phyloP scores from a whole-genome alignment of 2,113 vertebrate species.

The Porphyrio hochstetteri region DNA sequence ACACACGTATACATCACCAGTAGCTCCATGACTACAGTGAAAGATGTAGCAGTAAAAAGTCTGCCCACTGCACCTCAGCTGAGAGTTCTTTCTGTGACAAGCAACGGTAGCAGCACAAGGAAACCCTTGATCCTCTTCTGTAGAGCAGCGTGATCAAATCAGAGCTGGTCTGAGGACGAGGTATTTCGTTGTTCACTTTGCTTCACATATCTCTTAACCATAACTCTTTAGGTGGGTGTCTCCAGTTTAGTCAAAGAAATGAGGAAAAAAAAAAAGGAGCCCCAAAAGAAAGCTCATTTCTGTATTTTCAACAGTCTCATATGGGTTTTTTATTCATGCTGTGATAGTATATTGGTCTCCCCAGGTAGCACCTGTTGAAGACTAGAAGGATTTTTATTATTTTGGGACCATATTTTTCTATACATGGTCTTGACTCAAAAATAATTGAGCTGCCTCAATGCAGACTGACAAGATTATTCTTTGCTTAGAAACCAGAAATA shows the following conservation, averaged over 20 bases:
- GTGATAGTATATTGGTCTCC: not conserved
- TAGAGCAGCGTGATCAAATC: not conserved
- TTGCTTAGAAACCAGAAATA: constrained; percentile 10
- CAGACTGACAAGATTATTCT: not conserved
- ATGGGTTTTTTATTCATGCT: not conserved
- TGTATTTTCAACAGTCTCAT: not conserved
- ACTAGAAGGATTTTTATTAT: not conserved
- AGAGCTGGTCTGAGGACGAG: not conserved
- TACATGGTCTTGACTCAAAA: not conserved
- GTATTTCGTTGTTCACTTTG: not conserved
- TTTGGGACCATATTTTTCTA: not conserved
- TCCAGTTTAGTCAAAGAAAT: not conserved
- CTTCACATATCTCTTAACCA: not conserved
- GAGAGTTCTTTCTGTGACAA: not conserved
- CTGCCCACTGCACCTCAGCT: not conserved
- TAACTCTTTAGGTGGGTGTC: not conserved
- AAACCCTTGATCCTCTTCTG: not conserved
- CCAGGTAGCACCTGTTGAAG: not conserved
- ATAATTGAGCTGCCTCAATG: not conserved
- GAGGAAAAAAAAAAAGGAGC: not conserved
- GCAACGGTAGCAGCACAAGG: not conserved
- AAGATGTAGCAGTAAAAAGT: not conserved
- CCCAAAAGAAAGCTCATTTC: not conserved
- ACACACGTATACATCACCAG: not conserved
- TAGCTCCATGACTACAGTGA: not conserved